A percentile compares a stretch with the other conserved stretches of the same genome.
phyloP scores from a whole-genome alignment of 2,888 invertebrate genomes.

The Dasypogon diadema region DNA sequence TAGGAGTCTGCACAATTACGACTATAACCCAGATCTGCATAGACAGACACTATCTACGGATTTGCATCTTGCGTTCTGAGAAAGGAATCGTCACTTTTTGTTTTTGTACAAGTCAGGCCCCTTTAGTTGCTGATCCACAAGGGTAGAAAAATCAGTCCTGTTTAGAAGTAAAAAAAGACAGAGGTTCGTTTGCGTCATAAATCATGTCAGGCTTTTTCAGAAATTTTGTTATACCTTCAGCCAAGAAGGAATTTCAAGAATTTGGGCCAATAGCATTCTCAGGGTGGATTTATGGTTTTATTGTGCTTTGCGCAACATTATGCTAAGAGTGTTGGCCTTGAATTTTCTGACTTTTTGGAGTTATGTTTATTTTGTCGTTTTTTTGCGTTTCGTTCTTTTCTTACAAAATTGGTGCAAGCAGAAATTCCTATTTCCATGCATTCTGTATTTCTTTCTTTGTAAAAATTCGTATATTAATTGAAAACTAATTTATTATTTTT shows the following conservation, averaged over 20 bases:
- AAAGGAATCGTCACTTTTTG: not conserved
- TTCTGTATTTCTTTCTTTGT: no score
- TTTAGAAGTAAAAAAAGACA: not conserved
- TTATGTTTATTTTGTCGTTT: conserved; percentile 1
- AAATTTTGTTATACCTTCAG: not conserved
- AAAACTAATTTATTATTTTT: conserved; percentile 55
- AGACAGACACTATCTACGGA: no score
- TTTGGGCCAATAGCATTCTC: not conserved
- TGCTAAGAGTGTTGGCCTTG: conserved; percentile 10
- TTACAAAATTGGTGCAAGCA: no score
- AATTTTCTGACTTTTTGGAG: conserved; percentile 30
- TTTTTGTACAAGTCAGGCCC: no score
- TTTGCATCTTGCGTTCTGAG: no score
- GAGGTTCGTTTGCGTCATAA: conserved; percentile 22
- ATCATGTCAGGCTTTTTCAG: conserved; percentile 15
- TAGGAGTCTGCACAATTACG: no score
- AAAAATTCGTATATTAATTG: conserved; percentile 17
- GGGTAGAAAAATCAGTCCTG: not conserved
- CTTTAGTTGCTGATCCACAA: no score
- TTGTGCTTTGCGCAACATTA: conserved; percentile 17
- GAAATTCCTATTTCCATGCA: no score
- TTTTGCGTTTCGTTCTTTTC: conserved; percentile 4
- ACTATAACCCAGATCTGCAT: no score
- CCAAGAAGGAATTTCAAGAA: conserved; percentile 18
- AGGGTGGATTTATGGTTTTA: conserved; percentile 20